phyloP scores from a whole-genome alignment of 64 coral and sea anemone species.

The Acropora tenuis region DNA sequence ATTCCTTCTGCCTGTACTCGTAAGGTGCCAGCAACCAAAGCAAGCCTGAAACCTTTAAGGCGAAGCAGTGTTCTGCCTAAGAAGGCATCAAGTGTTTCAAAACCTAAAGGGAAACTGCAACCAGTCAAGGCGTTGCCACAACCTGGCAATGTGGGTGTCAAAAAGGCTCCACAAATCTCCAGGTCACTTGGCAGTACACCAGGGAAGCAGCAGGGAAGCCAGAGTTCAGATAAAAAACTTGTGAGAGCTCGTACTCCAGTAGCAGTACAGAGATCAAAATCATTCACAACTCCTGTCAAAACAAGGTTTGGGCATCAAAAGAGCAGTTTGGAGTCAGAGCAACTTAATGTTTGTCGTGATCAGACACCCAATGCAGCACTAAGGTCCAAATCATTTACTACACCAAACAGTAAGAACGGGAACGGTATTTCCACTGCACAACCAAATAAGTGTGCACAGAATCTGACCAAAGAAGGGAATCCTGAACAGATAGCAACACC shows the following conservation, averaged over 20 bases:
- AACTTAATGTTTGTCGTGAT: neutral
- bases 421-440: neutral
- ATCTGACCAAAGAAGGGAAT: neutral
- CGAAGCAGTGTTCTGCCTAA: neutral
- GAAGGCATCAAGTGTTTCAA: neutral
- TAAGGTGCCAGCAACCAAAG: slow-evolving; percentile 22
- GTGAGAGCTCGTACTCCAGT: neutral
- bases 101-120: slow-evolving; percentile 28
- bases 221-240: neutral
- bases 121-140: slow-evolving; percentile 32
- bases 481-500: neutral
- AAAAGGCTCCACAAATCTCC: slow-evolving; percentile 6
- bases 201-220: neutral
- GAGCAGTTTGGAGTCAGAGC: neutral
- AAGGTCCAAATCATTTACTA: slow-evolving; percentile 36
- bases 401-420: neutral
- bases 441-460: neutral
- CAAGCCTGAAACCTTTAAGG: slow-evolving; percentile 23
- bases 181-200: slow-evolving; percentile 1
- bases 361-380: slow-evolving; percentile 1
- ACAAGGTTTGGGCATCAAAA: neutral
- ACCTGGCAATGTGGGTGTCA: neutral
- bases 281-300: slow-evolving; percentile 13
- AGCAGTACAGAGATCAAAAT: slow-evolving; percentile 21
- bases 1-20: slow-evolving; percentile 15